Evolutionary conservation across 2,888 invertebrate species (phyloP).

Genomic region (Amphipoea lucens): DNA sequence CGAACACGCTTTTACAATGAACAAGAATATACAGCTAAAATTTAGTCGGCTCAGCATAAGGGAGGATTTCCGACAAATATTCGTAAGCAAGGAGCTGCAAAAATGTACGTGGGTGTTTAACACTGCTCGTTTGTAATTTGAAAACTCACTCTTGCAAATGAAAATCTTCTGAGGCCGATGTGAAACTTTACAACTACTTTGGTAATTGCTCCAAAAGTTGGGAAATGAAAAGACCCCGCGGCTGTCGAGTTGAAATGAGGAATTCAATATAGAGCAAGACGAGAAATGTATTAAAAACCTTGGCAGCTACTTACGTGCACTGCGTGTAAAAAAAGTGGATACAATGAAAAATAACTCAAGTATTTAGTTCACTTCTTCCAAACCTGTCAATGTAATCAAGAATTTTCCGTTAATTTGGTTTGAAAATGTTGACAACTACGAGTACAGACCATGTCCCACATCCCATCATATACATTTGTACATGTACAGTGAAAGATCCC

Average conservation of each 20-base stretch:
- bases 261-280: constrained; percentile 74
- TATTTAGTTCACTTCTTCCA: neutral
- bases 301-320: constrained; percentile 34
- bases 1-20: constrained; percentile 7
- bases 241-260: constrained; percentile 77
- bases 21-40: constrained; percentile 22
- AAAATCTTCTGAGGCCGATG: constrained; percentile 80
- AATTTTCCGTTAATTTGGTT: neutral
- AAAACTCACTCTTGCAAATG: constrained; percentile 80
- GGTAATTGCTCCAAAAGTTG: constrained; percentile 86
- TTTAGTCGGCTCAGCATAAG: constrained; percentile 11
- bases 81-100: constrained; percentile 37
- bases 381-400: neutral
- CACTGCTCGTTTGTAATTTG: constrained; percentile 78
- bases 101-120: constrained; percentile 56
- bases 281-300: constrained; percentile 65
- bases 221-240: constrained; percentile 78
- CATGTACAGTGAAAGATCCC: neutral
- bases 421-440: neutral
- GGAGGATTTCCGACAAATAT: constrained; percentile 22
- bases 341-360: neutral
- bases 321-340: neutral
- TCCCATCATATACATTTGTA: neutral
- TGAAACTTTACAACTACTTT: constrained; percentile 85
- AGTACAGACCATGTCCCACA: neutral